A percentile compares a stretch with the other conserved stretches of the same genome.
Evolutionary conservation across 2,797 vertebrate species (phyloP).

Genomic region (Chrysocyon brachyurus): DNA sequence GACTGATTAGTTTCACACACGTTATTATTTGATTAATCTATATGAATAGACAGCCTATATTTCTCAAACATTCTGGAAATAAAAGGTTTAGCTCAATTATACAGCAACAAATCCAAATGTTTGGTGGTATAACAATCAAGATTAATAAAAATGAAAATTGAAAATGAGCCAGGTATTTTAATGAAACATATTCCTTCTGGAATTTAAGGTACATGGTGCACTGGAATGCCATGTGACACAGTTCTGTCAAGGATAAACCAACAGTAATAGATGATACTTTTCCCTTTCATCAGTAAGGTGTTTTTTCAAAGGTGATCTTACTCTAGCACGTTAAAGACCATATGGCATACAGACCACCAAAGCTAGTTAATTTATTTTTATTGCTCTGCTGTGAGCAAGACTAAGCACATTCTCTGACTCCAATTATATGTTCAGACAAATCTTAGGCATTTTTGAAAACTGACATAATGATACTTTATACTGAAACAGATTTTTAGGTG

Average conservation of each 20-base stretch:
- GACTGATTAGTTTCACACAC: background rate
- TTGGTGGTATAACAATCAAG: background rate
- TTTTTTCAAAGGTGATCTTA: background rate
- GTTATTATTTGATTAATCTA: background rate
- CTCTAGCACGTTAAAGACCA: background rate
- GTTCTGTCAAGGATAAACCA: background rate
- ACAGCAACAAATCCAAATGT: background rate
- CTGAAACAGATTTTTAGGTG: background rate
- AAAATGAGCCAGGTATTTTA: background rate
- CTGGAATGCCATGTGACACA: background rate
- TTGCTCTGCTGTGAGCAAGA: background rate
- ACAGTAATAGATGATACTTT: no score
- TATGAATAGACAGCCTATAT: background rate
- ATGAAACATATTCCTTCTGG: background rate
- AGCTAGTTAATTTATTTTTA: background rate
- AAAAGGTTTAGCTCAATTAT: background rate
- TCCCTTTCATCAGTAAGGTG: background rate
- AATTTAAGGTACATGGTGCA: background rate
- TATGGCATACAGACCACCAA: background rate
- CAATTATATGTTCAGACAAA: background rate
- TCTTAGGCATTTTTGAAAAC: background rate
- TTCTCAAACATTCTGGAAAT: slow-evolving; percentile 32
- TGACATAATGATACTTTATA: background rate
- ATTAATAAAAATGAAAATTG: background rate
- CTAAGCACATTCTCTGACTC: background rate